phyloP scores from a whole-genome alignment of 2,888 invertebrate species.

The Nowickia ferox region DNA sequence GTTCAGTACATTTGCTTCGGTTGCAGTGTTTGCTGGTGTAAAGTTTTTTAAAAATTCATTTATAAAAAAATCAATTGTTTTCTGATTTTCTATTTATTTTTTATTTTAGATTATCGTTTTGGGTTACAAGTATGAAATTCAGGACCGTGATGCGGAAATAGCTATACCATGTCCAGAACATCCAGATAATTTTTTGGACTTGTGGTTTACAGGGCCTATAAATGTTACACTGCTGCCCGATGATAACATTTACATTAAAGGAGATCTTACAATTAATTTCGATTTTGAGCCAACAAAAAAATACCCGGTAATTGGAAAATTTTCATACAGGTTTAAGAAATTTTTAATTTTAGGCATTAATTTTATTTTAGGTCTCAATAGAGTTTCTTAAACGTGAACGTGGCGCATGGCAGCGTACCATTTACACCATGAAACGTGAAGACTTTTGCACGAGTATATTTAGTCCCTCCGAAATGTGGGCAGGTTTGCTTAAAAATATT shows the following conservation, averaged over 20 bases:
- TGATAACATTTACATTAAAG: not conserved
- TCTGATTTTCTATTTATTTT: not conserved
- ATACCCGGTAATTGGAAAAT: conserved; percentile 12
- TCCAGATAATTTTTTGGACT: conserved; percentile 11
- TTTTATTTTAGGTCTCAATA: not conserved
- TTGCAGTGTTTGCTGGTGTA: not conserved
- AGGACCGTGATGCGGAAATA: not conserved
- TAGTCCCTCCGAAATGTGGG: not conserved
- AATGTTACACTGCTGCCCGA: conserved; percentile 20
- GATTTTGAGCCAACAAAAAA: conserved; percentile 12
- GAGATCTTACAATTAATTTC: not conserved
- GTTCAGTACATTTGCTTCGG: not conserved
- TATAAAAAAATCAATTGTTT: not conserved
- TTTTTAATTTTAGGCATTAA: not conserved
- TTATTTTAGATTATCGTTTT: not conserved
- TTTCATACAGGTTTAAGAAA: too few species aligned
- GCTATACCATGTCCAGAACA: not conserved
- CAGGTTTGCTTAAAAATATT: not conserved
- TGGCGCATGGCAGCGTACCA: conserved; percentile 22
- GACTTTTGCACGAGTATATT: conserved; percentile 4
- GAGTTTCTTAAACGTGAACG: conserved; percentile 25
- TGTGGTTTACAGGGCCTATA: not conserved
- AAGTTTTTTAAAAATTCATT: not conserved
- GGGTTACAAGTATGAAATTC: not conserved
- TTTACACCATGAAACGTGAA: conserved; percentile 1